phyloP scores from a whole-genome alignment of 2,113 vertebrate species.

The Heterocephalus glaber region DNA sequence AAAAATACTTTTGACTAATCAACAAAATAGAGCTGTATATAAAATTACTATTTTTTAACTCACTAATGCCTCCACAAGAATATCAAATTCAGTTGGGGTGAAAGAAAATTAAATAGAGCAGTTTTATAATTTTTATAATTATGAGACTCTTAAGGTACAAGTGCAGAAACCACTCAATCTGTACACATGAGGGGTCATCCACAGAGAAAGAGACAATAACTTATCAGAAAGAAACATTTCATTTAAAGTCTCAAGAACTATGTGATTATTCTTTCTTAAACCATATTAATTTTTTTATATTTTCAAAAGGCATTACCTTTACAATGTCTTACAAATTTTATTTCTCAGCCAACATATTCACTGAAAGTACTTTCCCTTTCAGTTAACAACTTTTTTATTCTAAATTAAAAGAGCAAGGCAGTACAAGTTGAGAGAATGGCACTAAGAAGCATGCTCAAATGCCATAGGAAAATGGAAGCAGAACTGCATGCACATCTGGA shows the following conservation, averaged over 20 bases:
- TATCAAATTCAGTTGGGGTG: conserved; percentile 8
- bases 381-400: background rate
- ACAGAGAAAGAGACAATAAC: background rate
- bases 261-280: background rate
- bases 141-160: background rate
- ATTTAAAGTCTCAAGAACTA: conserved; percentile 36
- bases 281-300: conserved; percentile 4
- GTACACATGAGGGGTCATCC: conserved; percentile 19
- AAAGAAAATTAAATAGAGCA: conserved; percentile 57
- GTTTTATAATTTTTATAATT: conserved; percentile 8
- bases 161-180: conserved; percentile 12
- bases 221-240: conserved; percentile 50
- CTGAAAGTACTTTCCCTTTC: background rate
- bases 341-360: background rate
- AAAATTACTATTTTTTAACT: background rate
- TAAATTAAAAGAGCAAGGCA: background rate
- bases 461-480: background rate
- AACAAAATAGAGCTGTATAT: conserved; percentile 6
- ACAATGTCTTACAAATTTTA: background rate
- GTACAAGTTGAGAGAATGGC: background rate
- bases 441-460: background rate
- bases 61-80: background rate
- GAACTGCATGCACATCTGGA: background rate
- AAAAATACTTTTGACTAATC: conserved; percentile 9
- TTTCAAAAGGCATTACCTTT: background rate